Evolutionary conservation across 2,888 invertebrate species (phyloP), one percentile per base, ranked within the genome.

Genomic region (Himalopsyche tibetana): DNA sequence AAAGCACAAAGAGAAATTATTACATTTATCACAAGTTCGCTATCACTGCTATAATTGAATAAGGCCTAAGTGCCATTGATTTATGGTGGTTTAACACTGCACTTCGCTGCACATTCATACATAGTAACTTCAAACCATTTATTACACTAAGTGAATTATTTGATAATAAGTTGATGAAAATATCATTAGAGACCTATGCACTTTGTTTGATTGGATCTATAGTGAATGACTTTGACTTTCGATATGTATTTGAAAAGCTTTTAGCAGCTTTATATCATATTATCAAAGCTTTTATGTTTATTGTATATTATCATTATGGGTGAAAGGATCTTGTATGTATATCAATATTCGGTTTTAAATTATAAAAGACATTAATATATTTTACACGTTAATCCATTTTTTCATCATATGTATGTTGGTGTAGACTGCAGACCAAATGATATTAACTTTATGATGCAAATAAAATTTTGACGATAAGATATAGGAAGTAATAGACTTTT

Each of bases 61-160:
- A 63, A 63, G 28, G 19, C 63, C 63, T 63, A 63, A 63, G 63
- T 63, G 63, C 63, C 63, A 63, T 63, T 63, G 63, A 63, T 63
- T 63, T 63, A 63, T 63, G 5, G 63, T 63, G 63, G 63, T 19
- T 63, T 63, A 63, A 19, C 63, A 63, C 63, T 63, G 63, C 63
- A 63, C 63, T 63, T 28, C 28, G 28, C 63, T 63, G 63, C 63
- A 63, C 63, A 63, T 63, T 28, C 19, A 28, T 9, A 63, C 8
- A 63, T 15, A 63, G 28, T 8, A 28, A 11, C 28, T 63, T 63
- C 63, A 63, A 19, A 19, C 63, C n/a, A 63, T 63, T 63, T 63
- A 19, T 63, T 19, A 19, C 9, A 3, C 63, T 63, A 63, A 63
- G 63, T 63, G 63, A 63, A 63, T 63, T 19, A 63, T 63, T 63